These are phyloP conservation scores for Pristiophorus japonicus DNA, from an alignment of 2,113 vertebrate species.

Conservation along the genomic window DNA sequence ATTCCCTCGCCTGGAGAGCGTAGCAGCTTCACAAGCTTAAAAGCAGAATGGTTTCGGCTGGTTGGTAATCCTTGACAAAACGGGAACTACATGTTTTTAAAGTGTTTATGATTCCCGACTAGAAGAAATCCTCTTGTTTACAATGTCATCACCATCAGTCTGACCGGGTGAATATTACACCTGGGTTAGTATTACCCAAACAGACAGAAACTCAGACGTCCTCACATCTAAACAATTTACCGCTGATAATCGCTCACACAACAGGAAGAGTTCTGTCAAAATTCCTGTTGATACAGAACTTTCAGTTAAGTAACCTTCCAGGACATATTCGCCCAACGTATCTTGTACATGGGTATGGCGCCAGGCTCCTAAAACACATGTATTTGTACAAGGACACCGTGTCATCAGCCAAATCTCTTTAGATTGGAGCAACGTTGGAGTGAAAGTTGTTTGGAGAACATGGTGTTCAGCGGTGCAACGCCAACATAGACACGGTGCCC, in stretches of 20 bases:
- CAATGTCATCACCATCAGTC: not conserved
- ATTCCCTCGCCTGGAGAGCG: not conserved
- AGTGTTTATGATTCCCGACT: not conserved
- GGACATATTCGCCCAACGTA: not conserved
- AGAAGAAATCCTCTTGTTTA: not conserved
- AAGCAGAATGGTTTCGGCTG: not conserved
- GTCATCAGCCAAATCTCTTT: not conserved
- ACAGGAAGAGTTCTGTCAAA: not conserved
- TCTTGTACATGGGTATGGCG: not conserved
- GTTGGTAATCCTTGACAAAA: not conserved
- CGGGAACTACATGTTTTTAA: too few relatives aligned
- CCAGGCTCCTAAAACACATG: not conserved
- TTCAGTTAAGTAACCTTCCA: not conserved
- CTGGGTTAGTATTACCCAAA: not conserved
- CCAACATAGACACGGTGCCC: not conserved
- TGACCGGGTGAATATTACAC: too few relatives aligned
- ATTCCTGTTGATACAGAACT: not conserved
- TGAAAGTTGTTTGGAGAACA: not conserved
- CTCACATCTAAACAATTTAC: not conserved
- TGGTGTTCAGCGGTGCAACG: not conserved
- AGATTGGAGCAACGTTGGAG: not conserved
- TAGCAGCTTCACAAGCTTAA: not conserved
- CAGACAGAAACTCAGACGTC: not conserved
- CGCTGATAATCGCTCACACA: not conserved
- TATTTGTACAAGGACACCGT: not conserved